These are phyloP conservation scores for Plebejus anna DNA, from an alignment of 2,888 invertebrate genomes.

Conservation along the genomic window DNA sequence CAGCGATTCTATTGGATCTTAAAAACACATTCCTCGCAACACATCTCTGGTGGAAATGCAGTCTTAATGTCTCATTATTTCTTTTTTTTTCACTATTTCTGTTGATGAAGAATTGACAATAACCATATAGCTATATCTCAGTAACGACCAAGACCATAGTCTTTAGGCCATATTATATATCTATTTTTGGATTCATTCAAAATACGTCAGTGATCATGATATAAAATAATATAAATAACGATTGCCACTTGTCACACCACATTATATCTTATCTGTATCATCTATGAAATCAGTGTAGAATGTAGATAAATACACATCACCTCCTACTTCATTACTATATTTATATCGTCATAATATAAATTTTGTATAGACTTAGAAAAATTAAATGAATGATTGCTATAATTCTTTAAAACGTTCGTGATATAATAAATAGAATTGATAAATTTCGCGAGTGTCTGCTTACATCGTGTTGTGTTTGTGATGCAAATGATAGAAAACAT, in stretches of 20 bases:
- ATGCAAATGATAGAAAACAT: constrained; percentile 20
- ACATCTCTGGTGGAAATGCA: too few species aligned
- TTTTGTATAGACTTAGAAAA: too few species aligned
- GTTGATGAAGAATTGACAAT: neutral
- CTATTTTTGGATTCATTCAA: neutral
- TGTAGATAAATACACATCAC: neutral
- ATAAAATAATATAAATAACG: neutral
- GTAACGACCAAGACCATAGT: too few species aligned
- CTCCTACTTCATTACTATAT: neutral
- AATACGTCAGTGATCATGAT: neutral
- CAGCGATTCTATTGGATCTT: too few species aligned
- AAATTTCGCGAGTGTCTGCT: neutral
- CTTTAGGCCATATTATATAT: neutral
- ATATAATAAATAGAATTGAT: neutral
- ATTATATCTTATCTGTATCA: constrained; percentile 3
- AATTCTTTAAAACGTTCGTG: neutral
- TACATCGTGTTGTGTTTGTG: neutral
- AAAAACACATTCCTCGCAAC: too few species aligned
- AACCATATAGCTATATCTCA: too few species aligned
- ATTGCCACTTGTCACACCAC: constrained; percentile 1
- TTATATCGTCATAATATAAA: neutral
- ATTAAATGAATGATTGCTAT: too few species aligned
- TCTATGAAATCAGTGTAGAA: neutral
- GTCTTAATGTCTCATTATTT: too few species aligned
- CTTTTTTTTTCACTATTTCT: neutral